phyloP scores from a whole-genome alignment of 2,888 invertebrate genomes.

The Melanostoma scalare region DNA sequence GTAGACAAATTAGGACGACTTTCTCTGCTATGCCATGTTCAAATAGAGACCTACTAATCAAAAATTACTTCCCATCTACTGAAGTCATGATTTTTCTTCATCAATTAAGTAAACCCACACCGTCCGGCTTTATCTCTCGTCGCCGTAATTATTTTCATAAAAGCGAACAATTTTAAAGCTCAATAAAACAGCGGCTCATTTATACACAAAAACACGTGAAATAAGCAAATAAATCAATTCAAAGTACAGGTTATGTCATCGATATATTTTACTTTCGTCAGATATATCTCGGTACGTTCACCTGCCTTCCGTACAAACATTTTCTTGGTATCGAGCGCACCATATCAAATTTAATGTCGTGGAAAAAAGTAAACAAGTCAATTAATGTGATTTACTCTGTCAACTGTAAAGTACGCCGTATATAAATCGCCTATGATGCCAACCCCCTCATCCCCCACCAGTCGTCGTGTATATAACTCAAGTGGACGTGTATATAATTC shows the following conservation, averaged over 20 bases:
- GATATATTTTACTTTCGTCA: constrained; percentile 38
- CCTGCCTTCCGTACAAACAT: background rate
- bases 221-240: constrained; percentile 38
- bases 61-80: no score
- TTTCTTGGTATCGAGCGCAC: background rate
- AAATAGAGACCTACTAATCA: no score
- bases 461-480: no score
- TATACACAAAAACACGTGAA: constrained; percentile 5
- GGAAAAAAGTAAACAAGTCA: constrained; percentile 65
- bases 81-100: no score
- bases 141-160: no score
- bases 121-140: no score
- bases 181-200: constrained; percentile 6
- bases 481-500: constrained; percentile 3
- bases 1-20: no score
- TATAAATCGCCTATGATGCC: background rate
- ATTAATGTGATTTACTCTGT: constrained; percentile 64
- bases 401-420: constrained; percentile 17
- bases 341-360: constrained; percentile 43
- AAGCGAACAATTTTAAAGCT: background rate
- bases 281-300: background rate
- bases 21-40: no score
- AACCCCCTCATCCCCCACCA: background rate
- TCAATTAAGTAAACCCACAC: no score
- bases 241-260: constrained; percentile 19